Evolutionary conservation across 1,140 invertebrate species (phyloP).

Genomic region (Acromyrmex echinatior): DNA sequence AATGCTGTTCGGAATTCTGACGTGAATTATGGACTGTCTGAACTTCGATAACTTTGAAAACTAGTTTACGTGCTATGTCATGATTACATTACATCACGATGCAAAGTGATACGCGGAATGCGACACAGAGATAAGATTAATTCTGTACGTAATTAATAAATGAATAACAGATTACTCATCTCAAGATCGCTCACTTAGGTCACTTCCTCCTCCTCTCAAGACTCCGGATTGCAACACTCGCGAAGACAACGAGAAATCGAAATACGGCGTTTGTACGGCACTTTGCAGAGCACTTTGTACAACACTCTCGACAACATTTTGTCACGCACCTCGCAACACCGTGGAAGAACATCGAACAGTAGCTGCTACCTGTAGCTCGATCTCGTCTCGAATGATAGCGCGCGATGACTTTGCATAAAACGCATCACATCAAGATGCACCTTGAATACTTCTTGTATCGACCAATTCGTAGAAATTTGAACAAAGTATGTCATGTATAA

Average conservation of each 20-base stretch:
- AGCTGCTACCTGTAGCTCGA: not conserved
- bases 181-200: not conserved
- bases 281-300: not conserved
- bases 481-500: not conserved
- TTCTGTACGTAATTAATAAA: slow-evolving; percentile 10
- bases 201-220: not conserved
- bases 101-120: not conserved
- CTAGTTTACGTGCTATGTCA: not conserved
- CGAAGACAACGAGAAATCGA: not conserved
- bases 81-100: not conserved
- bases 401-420: not conserved
- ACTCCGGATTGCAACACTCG: not conserved
- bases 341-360: too few species aligned
- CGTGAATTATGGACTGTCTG: not conserved
- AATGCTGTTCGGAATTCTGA: not conserved
- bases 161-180: not conserved
- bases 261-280: not conserved
- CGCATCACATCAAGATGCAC: not conserved
- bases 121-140: slow-evolving; percentile 2
- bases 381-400: not conserved
- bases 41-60: not conserved
- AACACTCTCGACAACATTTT: not conserved
- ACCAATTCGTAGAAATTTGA: not conserved
- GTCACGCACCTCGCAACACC: not conserved
- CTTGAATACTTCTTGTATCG: not conserved